Conservation (phyloP, 1,140 invertebrate genomes). For the Catajapyx aquilonaris region DNA sequence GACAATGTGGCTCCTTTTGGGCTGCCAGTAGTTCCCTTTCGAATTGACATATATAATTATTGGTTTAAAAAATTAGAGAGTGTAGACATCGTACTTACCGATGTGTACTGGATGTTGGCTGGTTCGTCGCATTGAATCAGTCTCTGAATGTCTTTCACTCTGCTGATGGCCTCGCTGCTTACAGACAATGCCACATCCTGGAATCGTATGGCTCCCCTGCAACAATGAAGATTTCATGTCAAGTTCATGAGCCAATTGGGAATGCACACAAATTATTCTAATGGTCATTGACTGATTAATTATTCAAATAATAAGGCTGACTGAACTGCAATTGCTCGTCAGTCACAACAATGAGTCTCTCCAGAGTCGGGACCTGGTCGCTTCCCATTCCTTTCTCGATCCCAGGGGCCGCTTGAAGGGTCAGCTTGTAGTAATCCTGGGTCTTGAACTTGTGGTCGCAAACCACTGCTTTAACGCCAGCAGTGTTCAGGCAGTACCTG, state of each 20-base stretch:
- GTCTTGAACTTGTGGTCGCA: conserved; percentile 37
- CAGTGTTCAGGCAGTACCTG: conserved; percentile 57
- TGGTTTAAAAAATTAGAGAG: too few relatives aligned
- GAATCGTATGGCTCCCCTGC: background rate
- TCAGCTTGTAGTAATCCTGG: conserved; percentile 48
- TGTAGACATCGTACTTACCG: conserved; percentile 35
- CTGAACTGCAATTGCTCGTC: background rate
- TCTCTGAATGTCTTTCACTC: background rate
- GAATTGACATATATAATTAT: conserved; percentile 11
- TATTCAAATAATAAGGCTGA: background rate
- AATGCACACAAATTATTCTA: background rate
- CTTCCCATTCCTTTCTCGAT: background rate
- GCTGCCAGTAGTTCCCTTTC: conserved; percentile 55
- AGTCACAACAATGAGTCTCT: background rate
- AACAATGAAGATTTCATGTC: background rate
- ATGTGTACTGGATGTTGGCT: conserved; percentile 71
- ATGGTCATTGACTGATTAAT: background rate
- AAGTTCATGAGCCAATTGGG: background rate
- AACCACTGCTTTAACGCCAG: conserved; percentile 46
- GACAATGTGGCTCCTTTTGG: conserved; percentile 73
- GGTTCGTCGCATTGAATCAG: conserved; percentile 38
- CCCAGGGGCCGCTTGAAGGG: conserved; percentile 19
- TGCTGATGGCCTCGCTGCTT: background rate
- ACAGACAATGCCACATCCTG: background rate
- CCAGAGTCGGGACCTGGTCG: background rate